Percentiles rank a stretch among this genome's conserved stretches.
phyloP scores from a whole-genome alignment of 2,113 vertebrate species.

The Aegotheles bennettii region DNA sequence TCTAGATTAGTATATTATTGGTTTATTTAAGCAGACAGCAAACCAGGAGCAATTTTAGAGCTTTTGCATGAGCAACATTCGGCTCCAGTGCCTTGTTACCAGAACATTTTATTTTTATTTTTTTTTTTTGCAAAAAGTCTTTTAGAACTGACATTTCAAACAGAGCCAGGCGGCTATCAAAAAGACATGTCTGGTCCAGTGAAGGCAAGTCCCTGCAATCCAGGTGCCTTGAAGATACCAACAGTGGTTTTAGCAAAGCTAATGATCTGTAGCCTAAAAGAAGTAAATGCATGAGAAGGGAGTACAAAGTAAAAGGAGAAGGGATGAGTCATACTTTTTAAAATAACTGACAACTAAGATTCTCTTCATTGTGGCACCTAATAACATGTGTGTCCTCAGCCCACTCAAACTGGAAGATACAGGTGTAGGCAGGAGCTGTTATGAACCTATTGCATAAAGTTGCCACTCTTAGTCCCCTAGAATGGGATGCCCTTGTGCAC shows the following conservation, averaged over 20 bases:
- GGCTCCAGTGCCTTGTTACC: not conserved
- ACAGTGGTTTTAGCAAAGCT: slow-evolving; percentile 12
- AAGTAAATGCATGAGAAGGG: not conserved
- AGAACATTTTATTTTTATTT: not conserved
- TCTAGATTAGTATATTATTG: not conserved
- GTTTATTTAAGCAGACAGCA: not conserved
- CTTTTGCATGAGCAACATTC: not conserved
- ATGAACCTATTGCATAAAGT: not conserved
- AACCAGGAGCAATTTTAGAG: not conserved
- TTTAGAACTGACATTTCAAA: slow-evolving; percentile 44
- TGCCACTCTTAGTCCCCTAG: not conserved
- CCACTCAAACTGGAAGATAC: not conserved
- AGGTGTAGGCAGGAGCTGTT: not conserved
- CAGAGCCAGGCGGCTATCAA: not conserved
- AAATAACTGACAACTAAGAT: slow-evolving; percentile 39
- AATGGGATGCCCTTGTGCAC: fast-evolving
- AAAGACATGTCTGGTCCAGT: slow-evolving; percentile 25
- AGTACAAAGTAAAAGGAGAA: slow-evolving; percentile 17
- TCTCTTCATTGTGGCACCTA: not conserved
- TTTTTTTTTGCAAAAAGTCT: not conserved
- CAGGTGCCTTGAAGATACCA: slow-evolving; percentile 41
- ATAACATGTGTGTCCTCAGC: not conserved
- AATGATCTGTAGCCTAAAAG: slow-evolving; percentile 7
- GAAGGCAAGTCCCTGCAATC: slow-evolving; percentile 13
- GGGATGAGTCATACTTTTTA: slow-evolving; percentile 26